phyloP scores from a whole-genome alignment of 1,140 invertebrate species.

The Anagrus nilaparvatae region DNA sequence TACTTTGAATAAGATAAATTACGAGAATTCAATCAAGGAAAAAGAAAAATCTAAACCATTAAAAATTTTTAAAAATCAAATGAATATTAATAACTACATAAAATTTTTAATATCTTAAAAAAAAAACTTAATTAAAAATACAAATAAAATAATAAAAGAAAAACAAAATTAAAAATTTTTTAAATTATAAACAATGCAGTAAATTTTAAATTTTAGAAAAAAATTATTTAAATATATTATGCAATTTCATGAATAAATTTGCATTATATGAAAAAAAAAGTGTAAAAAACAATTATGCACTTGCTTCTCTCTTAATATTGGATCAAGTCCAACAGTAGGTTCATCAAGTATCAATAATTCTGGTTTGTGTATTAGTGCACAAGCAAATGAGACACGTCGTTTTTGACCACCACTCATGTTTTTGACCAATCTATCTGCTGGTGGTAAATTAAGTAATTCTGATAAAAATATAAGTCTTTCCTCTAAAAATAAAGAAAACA shows the following conservation, averaged over 20 bases:
- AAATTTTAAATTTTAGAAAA: constrained; percentile 7
- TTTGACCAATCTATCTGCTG: constrained; percentile 49
- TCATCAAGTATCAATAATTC: constrained; percentile 85
- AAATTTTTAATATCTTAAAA: no score
- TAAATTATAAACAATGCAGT: constrained; percentile 41
- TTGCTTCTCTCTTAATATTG: constrained; percentile 74
- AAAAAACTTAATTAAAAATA: no score
- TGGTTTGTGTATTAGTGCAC: constrained; percentile 77
- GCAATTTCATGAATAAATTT: constrained; percentile 7
- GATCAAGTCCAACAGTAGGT: constrained; percentile 87
- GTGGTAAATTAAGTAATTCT: constrained; percentile 63
- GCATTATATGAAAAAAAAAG: constrained; percentile 24
- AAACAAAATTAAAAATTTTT: no score
- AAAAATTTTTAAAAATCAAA: no score
- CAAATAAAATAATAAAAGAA: no score
- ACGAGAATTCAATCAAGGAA: no score
- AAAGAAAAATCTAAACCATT: no score
- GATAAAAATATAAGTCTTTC: constrained; percentile 60
- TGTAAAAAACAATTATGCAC: constrained; percentile 28
- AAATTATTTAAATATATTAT: constrained; percentile 28
- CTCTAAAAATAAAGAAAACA: constrained; percentile 21
- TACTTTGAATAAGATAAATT: no score
- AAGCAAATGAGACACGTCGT: constrained; percentile 75
- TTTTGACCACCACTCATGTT: constrained; percentile 80
- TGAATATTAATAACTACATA: no score